Evolutionary conservation across 2,797 vertebrate species (phyloP), one percentile per base, ranked within the genome.

Genomic region (Acrossocheilus fasciatus): DNA sequence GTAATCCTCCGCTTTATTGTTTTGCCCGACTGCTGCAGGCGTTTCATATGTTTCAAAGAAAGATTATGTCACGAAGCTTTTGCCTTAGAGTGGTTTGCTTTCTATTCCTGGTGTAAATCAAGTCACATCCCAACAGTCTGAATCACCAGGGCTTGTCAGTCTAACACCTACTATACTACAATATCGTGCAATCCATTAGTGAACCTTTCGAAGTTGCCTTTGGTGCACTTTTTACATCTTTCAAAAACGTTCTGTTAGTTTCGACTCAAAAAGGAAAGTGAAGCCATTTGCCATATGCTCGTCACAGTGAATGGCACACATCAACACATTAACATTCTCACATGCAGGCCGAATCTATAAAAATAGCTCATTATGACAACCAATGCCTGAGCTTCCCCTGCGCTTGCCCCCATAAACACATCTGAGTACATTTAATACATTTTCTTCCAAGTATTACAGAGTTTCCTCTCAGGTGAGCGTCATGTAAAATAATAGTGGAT

Each of bases 1-100:
- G 57, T 50, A 84, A 84, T 76, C 43, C 59, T 52, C 30, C 26
- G 23, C 72, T 84, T 84, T 84, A 84, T 84, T 76, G 73, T 52
- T 66, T 76, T 84, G 30, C 57, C 59, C 0, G 23, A 50, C 30
- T 75, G 59, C 82, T 66, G 43, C 72, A 66, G 72, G 30, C 57
- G 2, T 45, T 84, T 76, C 43, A 84, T 76, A 66, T 84, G 59
- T 68, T 84, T 76, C 8, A 50, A 75, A 52, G 72, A 84, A 76
- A 52, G 72, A 76, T 84, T 76, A 84, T 84, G 82, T 84, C 82
- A 76, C 66, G 43, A 84, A 66, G 59, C 59, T 79, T 84, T 76
- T 76, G 72, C 72, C 82, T 76, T 8, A 39, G 34, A 75, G 43
- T 66, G 30, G 57, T 66, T 74, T 36, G 20, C 57, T 66, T 76